Conservation (phyloP, 2,113 vertebrate species). For the Lophochroa leadbeateri region DNA sequence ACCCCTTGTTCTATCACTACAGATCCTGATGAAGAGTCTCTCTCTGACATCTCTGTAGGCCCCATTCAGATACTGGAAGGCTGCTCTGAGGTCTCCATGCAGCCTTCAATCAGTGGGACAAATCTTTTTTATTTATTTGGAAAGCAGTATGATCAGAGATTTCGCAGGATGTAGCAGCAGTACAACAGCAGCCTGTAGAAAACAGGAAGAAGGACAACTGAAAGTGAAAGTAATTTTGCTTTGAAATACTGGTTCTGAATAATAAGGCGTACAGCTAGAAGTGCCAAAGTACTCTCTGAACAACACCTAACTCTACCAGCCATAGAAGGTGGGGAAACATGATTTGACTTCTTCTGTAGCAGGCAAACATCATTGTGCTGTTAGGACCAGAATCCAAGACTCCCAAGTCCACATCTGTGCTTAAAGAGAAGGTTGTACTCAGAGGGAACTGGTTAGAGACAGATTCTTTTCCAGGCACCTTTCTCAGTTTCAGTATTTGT, state of each 20-base stretch:
- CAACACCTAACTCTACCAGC: neutral
- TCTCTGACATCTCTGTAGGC: neutral
- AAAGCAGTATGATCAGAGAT: neutral
- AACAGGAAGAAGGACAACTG: neutral
- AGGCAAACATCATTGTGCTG: rapidly evolving
- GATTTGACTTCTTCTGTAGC: neutral
- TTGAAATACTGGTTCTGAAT: neutral
- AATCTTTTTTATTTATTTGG: neutral
- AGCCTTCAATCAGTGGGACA: neutral
- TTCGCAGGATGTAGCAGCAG: neutral
- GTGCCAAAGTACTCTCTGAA: neutral
- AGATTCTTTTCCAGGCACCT: neutral
- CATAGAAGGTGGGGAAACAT: neutral
- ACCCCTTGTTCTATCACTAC: neutral
- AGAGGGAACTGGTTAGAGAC: neutral
- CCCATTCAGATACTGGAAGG: neutral
- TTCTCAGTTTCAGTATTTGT: neutral
- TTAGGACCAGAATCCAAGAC: neutral
- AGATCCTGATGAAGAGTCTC: neutral
- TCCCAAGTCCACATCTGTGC: neutral
- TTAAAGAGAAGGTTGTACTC: neutral
- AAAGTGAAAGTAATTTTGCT: neutral
- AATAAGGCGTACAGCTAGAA: neutral
- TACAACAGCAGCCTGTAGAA: neutral
- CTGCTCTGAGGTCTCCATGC: neutral